Conservation (phyloP, 2,113 vertebrate genomes). For the Erythrolamprus reginae region DNA sequence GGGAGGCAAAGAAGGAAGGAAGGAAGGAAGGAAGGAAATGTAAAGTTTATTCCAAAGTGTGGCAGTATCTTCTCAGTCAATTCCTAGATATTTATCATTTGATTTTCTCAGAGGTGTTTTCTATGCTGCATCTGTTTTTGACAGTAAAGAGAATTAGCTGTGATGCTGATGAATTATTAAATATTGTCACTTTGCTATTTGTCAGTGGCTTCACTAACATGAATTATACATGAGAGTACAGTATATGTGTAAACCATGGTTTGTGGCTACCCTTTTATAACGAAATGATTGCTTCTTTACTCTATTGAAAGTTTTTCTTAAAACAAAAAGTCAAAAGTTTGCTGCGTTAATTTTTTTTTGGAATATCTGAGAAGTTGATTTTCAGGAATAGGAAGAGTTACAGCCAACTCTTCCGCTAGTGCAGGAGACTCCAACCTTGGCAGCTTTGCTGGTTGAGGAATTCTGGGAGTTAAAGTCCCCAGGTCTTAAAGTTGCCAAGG, state of each 20-base stretch:
- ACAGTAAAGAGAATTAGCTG: not conserved
- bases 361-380: conserved; percentile 27
- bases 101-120: not conserved
- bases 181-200: not conserved
- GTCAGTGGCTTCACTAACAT: not conserved
- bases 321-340: conserved; percentile 26
- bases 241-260: conserved; percentile 24
- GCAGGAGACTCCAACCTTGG: too few relatives aligned
- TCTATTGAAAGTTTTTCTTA: conserved; percentile 4
- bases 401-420: not conserved
- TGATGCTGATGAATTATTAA: conserved; percentile 13
- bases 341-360: conserved; percentile 28
- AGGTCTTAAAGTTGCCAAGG: too few relatives aligned
- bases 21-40: not conserved
- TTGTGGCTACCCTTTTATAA: conserved; percentile 33
- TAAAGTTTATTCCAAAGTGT: not conserved
- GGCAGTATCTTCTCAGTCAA: not conserved
- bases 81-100: not conserved
- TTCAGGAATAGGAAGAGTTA: conserved; percentile 15
- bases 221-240: not conserved
- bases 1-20: too few relatives aligned
- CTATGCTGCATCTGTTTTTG: not conserved
- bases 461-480: too few relatives aligned
- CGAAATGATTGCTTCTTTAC: conserved; percentile 31
- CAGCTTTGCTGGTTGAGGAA: too few relatives aligned